Percentiles rank a stretch among this genome's conserved stretches.
These are phyloP conservation scores for Pelosia muscerda DNA, from an alignment of 2,888 invertebrate species.

Conservation along the genomic window DNA sequence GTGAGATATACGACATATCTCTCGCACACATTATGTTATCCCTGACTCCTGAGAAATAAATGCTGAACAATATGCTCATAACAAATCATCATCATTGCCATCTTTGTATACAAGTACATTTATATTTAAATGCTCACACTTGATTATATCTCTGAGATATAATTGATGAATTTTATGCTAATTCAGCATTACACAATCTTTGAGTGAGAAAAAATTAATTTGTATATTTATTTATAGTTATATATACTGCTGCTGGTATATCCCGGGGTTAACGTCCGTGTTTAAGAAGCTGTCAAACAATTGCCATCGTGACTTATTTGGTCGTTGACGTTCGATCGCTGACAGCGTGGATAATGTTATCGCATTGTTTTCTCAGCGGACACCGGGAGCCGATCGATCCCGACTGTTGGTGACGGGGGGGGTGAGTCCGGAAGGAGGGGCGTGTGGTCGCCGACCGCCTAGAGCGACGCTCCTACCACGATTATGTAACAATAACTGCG, in stretches of 20 bases:
- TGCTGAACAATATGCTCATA: too few species aligned
- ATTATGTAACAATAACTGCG: slow-evolving; percentile 73
- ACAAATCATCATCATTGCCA: too few species aligned
- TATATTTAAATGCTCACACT: too few species aligned
- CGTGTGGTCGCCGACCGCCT: slow-evolving; percentile 65
- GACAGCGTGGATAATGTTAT: slow-evolving; percentile 73
- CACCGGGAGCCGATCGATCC: slow-evolving; percentile 50
- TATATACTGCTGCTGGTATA: slow-evolving; percentile 26
- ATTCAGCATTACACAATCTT: too few species aligned
- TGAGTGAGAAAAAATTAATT: too few species aligned
- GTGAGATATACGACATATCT: too few species aligned
- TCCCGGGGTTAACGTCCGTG: slow-evolving; percentile 61
- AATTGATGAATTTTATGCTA: too few species aligned
- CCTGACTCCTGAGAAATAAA: too few species aligned
- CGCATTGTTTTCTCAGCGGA: slow-evolving; percentile 63
- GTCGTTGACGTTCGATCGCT: slow-evolving; percentile 58
- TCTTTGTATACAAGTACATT: too few species aligned
- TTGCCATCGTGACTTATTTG: slow-evolving; percentile 66
- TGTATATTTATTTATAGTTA: neutral
- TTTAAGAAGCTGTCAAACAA: slow-evolving; percentile 57
- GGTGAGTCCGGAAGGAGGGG: slow-evolving; percentile 26
- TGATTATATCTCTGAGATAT: too few species aligned
- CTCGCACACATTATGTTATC: too few species aligned
- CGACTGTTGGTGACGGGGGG: neutral
- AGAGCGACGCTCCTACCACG: slow-evolving; percentile 71